Base-by-base conservation (phyloP, 2,888 invertebrate genomes). In the Linyphia triangularis region DNA sequence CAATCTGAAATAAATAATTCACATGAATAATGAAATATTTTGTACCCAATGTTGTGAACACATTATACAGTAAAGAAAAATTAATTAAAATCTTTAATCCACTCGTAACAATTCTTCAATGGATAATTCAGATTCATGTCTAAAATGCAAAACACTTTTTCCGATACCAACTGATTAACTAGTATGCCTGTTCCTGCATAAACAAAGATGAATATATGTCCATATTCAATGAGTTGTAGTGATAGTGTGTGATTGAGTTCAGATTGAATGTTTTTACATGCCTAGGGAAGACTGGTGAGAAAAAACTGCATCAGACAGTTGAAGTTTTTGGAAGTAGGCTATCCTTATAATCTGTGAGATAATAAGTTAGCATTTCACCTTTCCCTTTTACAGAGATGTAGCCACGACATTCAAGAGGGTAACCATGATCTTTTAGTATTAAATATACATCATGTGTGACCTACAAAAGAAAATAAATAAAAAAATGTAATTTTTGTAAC, bases 341-440 rank as follows among this genome's bases (percentile, higher is more conserved):
- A 33, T 86, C 57, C 30, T 73, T 84, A 28, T 79, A 77, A 69
- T 94, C 95, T 10, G 95, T 94, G 77, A 97, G 94, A 93, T 97
- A 97, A 93, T 96, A 98, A 0, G 98, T 98, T 90, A 97, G 95
- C 98, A 98, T 98, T 91, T 96, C 96, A 24, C 98, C 98, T 93
- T 98, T 98, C 83, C 98, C 98, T 93, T 98, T 98, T 16, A 98
- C 98, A 92, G 96, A 95, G 75, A 98, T 95, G 89, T 95, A 95
- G 24, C 98, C 98, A 3, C 98, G 95, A 93, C 97, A 97, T 26
- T 95, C 95, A 59, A 98, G 94, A 65, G 95, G 95, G 93, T 96
- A 98, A 43, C 97, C 97, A 88, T 96, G 95, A 19, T 94, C 93
- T 90, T 94, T 93, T 67, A 98, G 94, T 91, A 98, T 96, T 91